phyloP scores from a whole-genome alignment of 2,888 invertebrate genomes.

The Parnassius orleans region DNA sequence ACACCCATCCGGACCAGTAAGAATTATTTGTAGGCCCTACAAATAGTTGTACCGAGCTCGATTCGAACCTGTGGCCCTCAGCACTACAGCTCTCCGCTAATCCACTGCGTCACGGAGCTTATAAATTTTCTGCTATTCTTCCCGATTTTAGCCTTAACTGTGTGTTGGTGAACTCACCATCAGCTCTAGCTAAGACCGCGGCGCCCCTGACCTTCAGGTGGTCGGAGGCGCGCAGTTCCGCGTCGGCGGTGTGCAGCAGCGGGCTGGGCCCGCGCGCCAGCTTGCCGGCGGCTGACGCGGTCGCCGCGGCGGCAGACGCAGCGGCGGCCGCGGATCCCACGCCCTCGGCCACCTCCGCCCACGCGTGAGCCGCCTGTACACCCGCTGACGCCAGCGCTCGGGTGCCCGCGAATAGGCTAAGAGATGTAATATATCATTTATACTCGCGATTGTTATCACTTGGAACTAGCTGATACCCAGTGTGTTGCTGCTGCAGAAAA shows the following conservation, averaged over 20 bases:
- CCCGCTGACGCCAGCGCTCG: constrained; percentile 88
- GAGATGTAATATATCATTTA: neutral
- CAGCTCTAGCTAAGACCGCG: constrained; percentile 55
- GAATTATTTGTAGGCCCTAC: too few relatives aligned
- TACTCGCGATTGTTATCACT: too few relatives aligned
- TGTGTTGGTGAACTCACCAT: constrained; percentile 43
- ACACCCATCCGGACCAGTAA: too few relatives aligned
- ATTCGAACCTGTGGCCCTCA: too few relatives aligned
- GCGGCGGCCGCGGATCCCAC: constrained; percentile 64
- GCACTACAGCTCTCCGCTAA: too few relatives aligned
- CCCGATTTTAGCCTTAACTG: too few relatives aligned
- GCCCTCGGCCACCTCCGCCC: constrained; percentile 81
- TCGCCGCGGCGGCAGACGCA: constrained; percentile 58
- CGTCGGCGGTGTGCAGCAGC: constrained; percentile 47
- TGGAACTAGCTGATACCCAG: constrained; percentile 19
- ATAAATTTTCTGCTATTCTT: too few relatives aligned
- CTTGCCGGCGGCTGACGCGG: constrained; percentile 54
- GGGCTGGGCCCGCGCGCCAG: constrained; percentile 70
- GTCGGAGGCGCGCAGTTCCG: constrained; percentile 79
- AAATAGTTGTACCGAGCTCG: too few relatives aligned
- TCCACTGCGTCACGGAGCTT: too few relatives aligned
- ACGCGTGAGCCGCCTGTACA: constrained; percentile 83
- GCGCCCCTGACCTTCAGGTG: constrained; percentile 77
- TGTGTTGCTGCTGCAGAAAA: too few relatives aligned
- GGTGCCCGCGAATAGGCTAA: constrained; percentile 83